A percentile compares a stretch with the other conserved stretches of the same genome.
Conservation (phyloP, 2,113 vertebrate genomes). For the Pipa parva region DNA sequence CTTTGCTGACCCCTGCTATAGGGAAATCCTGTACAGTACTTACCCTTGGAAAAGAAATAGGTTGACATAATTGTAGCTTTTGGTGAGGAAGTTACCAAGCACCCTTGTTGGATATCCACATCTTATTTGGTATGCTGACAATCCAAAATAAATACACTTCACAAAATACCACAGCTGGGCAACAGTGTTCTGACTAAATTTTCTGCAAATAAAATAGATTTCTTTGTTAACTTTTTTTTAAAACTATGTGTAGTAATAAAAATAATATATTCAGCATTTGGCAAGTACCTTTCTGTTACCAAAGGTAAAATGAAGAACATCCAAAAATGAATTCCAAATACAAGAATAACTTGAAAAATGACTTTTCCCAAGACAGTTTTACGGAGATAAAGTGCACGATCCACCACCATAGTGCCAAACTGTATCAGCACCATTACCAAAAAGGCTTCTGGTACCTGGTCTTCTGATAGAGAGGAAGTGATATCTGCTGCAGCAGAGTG, state of each 20-base stretch:
- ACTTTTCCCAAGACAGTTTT: constrained; percentile 96
- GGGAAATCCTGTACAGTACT: no score
- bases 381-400: constrained; percentile 90
- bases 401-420: constrained; percentile 97
- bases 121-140: constrained; percentile 98
- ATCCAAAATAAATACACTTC: constrained; percentile 96
- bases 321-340: constrained; percentile 98
- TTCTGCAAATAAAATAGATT: constrained; percentile 60
- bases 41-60: constrained; percentile 98
- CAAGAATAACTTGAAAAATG: constrained; percentile 92
- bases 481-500: constrained; percentile 92
- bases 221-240: neutral
- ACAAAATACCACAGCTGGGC: constrained; percentile 99
- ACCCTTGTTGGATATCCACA: constrained; percentile 96
- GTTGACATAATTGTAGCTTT: constrained; percentile 98
- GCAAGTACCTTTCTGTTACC: constrained; percentile 84
- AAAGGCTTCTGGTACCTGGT: constrained; percentile 92
- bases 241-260: neutral
- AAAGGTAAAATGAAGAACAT: constrained; percentile 97
- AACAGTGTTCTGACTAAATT: constrained; percentile 90
- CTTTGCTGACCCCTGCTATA: no score
- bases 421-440: constrained; percentile 97
- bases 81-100: constrained; percentile 97
- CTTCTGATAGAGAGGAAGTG: constrained; percentile 92
- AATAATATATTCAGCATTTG: neutral